Conservation (phyloP, 2,797 vertebrate genomes). For the Perodicticus potto region DNA sequence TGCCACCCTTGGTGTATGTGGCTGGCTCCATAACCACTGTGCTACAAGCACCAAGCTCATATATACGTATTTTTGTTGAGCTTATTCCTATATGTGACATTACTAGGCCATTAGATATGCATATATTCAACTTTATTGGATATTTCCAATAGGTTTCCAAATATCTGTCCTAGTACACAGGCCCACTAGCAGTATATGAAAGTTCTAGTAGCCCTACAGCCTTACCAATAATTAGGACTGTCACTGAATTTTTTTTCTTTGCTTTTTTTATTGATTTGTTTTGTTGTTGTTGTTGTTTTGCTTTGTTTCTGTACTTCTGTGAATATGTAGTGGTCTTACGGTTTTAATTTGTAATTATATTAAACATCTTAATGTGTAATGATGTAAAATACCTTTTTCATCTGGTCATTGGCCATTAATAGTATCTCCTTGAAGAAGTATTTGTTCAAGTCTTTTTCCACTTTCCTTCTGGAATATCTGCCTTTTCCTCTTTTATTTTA, state of each 20-base stretch:
- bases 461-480: neutral
- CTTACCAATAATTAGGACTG: neutral
- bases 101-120: neutral
- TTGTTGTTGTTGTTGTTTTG: neutral
- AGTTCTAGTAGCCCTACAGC: neutral
- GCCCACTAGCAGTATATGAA: neutral
- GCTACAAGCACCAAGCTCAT: too few species aligned
- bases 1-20: too few species aligned
- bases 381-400: neutral
- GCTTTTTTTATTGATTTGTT: neutral
- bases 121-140: neutral
- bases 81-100: conserved; percentile 39
- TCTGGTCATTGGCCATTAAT: neutral
- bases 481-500: neutral
- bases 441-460: neutral
- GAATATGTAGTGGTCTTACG: neutral
- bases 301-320: conserved; percentile 23
- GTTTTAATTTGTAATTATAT: neutral
- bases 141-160: neutral
- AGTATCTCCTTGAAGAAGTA: neutral
- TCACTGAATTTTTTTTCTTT: neutral
- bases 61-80: neutral
- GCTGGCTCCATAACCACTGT: too few species aligned
- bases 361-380: neutral
- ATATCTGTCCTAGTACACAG: neutral